A percentile compares a stretch with the other conserved stretches of the same genome.
Conservation (phyloP, 1,140 invertebrate genomes). For the Hyles vespertilio region DNA sequence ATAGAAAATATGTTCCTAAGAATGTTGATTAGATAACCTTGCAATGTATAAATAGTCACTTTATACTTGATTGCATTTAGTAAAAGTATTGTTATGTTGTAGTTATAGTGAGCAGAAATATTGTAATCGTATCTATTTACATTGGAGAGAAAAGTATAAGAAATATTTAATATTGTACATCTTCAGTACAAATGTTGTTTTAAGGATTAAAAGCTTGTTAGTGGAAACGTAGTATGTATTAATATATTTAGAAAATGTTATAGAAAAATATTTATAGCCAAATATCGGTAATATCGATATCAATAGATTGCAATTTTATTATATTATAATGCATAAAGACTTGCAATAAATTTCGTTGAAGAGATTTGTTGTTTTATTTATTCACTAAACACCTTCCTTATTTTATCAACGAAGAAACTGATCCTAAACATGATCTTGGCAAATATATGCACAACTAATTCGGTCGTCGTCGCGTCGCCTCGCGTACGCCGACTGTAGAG, state of each 20-base stretch:
- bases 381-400: background rate
- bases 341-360: conserved; percentile 27
- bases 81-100: background rate
- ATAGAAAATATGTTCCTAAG: background rate
- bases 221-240: no score
- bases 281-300: no score
- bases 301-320: background rate
- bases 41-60: no score
- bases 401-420: background rate
- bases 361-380: conserved; percentile 22
- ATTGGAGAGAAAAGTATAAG: no score
- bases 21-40: background rate
- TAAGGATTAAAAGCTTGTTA: no score
- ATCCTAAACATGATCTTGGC: background rate
- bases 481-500: no score
- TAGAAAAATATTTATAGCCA: no score
- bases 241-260: no score
- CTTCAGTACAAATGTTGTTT: no score
- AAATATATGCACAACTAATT: background rate
- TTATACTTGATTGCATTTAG: background rate
- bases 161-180: no score
- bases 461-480: background rate
- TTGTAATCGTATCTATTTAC: background rate
- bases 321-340: conserved; percentile 12
- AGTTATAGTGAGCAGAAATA: background rate